A percentile compares a stretch with the other conserved stretches of the same genome.
These are phyloP conservation scores for Lepisosteus osseus DNA, from an alignment of 2,113 vertebrate species.

Conservation along the genomic window DNA sequence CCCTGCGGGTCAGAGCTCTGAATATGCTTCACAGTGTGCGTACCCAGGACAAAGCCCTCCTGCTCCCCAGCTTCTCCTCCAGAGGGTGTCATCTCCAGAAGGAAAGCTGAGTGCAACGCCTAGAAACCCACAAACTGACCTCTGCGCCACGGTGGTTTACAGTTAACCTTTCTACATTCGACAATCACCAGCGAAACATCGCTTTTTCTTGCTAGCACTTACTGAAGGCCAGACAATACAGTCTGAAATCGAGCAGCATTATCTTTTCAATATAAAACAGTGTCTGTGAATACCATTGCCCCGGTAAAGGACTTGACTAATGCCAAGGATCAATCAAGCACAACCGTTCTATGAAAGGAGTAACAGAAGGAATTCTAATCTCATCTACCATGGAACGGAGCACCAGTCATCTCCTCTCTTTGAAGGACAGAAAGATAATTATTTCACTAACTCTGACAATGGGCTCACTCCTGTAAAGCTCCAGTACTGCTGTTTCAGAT, in stretches of 20 bases:
- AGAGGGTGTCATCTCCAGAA: too few species aligned
- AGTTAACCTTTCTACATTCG: background rate
- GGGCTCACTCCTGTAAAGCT: background rate
- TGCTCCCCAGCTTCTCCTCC: too few species aligned
- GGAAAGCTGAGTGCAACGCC: too few species aligned
- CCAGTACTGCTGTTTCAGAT: background rate
- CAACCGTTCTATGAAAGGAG: slow-evolving; percentile 12
- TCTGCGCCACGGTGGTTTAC: too few species aligned
- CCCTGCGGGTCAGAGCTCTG: background rate
- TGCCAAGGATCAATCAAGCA: slow-evolving; percentile 27
- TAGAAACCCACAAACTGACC: too few species aligned
- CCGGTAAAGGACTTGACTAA: slow-evolving; percentile 25
- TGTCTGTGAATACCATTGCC: slow-evolving; percentile 31
- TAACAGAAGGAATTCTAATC: slow-evolving; percentile 32
- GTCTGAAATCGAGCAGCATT: slow-evolving; percentile 32
- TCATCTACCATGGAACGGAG: slow-evolving; percentile 16
- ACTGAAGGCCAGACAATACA: slow-evolving; percentile 40
- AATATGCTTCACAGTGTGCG: background rate
- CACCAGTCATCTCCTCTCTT: background rate
- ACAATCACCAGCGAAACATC: slow-evolving; percentile 18
- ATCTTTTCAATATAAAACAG: slow-evolving; percentile 20
- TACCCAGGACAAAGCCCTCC: too few species aligned
- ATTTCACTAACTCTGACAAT: background rate
- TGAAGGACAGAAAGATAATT: background rate
- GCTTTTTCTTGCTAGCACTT: background rate